These are phyloP conservation scores for Brachylomia viminalis DNA, from an alignment of 2,888 invertebrate species.

Conservation along the genomic window DNA sequence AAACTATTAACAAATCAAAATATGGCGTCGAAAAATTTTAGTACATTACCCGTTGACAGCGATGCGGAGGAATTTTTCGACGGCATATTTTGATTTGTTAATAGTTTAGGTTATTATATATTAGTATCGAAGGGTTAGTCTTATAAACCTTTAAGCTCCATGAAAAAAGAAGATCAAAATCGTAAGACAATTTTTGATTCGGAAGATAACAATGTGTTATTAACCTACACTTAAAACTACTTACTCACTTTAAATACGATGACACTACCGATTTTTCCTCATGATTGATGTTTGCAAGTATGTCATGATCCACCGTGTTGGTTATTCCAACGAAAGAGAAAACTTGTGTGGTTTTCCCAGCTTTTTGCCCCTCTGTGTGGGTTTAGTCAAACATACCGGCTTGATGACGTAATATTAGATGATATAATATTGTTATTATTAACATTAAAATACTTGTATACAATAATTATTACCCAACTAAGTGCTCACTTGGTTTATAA, in stretches of 20 bases:
- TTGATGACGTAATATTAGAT: conserved; percentile 11
- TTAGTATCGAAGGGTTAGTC: no score
- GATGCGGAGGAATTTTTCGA: no score
- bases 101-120: no score
- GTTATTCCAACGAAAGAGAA: conserved; percentile 49
- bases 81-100: no score
- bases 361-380: conserved; percentile 22
- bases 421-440: neutral
- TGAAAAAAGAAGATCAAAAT: neutral
- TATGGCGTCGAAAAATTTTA: no score
- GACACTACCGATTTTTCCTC: conserved; percentile 34
- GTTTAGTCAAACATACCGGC: conserved; percentile 10
- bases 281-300: conserved; percentile 19
- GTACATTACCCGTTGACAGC: no score
- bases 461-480: neutral
- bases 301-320: conserved; percentile 18
- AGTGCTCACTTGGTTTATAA: neutral
- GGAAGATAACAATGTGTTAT: neutral
- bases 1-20: no score
- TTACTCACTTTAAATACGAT: neutral
- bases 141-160: neutral
- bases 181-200: neutral
- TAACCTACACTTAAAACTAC: conserved; percentile 17
- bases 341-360: conserved; percentile 42
- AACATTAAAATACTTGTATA: neutral